Evolutionary conservation across 2,888 invertebrate species (phyloP), one percentile per base, ranked within the genome.

Genomic region (Stenodema calcarata): DNA sequence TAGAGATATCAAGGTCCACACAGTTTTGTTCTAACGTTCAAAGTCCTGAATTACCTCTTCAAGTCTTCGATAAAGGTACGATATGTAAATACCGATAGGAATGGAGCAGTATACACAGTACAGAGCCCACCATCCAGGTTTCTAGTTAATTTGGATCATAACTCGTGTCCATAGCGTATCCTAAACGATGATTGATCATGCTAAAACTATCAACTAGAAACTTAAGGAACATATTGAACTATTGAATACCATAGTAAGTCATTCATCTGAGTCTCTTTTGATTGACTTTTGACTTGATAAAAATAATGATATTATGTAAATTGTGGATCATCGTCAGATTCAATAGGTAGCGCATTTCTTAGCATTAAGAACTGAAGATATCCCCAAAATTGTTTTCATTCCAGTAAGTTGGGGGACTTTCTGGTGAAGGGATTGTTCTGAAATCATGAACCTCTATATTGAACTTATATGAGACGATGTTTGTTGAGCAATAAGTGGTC

Each of bases 91-190:
- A 87, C 92, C 90, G 89, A 96, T 91, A 86, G 97, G 97, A 89
- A 95, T 93, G 87, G 94, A 91, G 91, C 95, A 94, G 92, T 96
- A 97, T 78, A 94, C 89, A 89, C 94, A 94, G 92, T 97, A 97
- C 88, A 95, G 90, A 80, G 94, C 94, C 96, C 96, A 96, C 93
- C 94, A 94, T 90, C 95, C 95, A 78, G 96, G 96, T 90, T 94
- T 94, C 92, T 96, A 94, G 92, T 95, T 95, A 91, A 95, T 94
- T 87, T 94, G 93, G 90, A 93, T 94, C 92, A 95, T 93, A 90
- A 95, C 91, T 88, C 94, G 94, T 89, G 95, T 95, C 95, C 95
- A 96, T 80, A 94, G 90, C n/a, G 95, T 93, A 90, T 92, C 92
- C 94, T 94, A 50, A 41, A 78, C 70, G 79, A 90, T 79, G 84